These are phyloP conservation scores for Carcinoscorpius rotundicauda DNA, from an alignment of 1,140 invertebrate genomes.

Conservation along the genomic window DNA sequence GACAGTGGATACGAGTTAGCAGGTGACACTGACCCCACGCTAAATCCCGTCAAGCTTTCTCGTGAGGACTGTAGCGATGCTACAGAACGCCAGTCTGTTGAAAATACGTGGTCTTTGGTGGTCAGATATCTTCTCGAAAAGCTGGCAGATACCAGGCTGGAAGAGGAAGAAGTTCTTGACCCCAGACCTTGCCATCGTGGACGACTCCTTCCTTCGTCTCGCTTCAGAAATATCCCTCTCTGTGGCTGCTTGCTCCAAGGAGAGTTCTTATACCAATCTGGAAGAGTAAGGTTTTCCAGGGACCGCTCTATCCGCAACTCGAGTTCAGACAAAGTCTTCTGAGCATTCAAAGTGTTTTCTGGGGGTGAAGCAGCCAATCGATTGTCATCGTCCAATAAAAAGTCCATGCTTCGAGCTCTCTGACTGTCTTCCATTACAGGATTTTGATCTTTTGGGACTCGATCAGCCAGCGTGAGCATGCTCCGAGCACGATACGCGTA, in stretches of 20 bases:
- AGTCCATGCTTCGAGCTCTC: constrained; percentile 77
- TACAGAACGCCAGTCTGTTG: constrained; percentile 20
- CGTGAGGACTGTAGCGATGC: constrained; percentile 22
- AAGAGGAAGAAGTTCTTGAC: constrained; percentile 58
- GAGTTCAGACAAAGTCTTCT: constrained; percentile 53
- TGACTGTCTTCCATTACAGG: too few relatives aligned
- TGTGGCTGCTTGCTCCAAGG: constrained; percentile 21
- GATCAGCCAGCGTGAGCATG: too few relatives aligned
- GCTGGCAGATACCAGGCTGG: constrained; percentile 35
- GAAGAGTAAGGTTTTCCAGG: constrained; percentile 79
- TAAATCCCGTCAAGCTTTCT: constrained; percentile 20
- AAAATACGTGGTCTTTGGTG: not conserved
- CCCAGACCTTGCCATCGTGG: constrained; percentile 49
- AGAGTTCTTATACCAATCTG: constrained; percentile 87
- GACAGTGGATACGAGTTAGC: constrained; percentile 39
- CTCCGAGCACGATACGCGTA: constrained; percentile 27
- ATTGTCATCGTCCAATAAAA: constrained; percentile 79
- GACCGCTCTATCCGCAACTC: constrained; percentile 83
- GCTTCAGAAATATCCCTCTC: constrained; percentile 28
- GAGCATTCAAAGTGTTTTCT: constrained; percentile 76
- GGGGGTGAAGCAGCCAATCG: constrained; percentile 67
- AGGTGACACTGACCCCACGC: not conserved
- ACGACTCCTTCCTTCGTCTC: constrained; percentile 10
- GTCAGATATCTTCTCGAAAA: not conserved
- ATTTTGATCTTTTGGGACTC: too few relatives aligned